Evolutionary conservation across 1,140 invertebrate genomes (phyloP).

Genomic region (Laupala kohalensis): DNA sequence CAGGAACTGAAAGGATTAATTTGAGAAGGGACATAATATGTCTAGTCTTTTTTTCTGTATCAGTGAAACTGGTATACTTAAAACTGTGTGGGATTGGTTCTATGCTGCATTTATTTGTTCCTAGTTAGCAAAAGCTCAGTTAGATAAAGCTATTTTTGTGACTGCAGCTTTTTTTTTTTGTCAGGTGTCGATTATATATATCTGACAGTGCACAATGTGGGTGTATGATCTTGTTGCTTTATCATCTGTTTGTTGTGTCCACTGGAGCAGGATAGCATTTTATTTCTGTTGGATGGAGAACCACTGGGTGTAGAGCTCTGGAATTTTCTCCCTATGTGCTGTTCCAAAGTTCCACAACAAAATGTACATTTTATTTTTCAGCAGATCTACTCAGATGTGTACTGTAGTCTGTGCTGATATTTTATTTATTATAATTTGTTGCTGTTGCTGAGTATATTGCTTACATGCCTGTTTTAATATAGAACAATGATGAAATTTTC

Average conservation of each 20-base stretch:
- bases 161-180: background rate
- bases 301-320: background rate
- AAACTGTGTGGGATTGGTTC: background rate
- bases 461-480: background rate
- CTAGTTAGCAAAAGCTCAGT: background rate
- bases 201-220: background rate
- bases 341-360: background rate
- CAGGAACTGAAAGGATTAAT: background rate
- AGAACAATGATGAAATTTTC: background rate
- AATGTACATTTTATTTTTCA: background rate
- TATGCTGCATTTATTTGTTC: background rate
- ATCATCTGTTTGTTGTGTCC: background rate
- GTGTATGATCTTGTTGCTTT: background rate
- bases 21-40: background rate
- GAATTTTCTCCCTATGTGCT: background rate
- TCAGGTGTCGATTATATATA: background rate
- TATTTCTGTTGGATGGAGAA: background rate
- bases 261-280: background rate
- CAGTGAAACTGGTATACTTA: background rate
- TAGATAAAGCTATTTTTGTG: background rate
- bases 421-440: background rate
- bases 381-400: background rate
- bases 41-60: background rate
- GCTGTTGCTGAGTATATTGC: background rate
- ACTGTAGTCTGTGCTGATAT: background rate